phyloP scores from a whole-genome alignment of 2,888 invertebrate species.

The Mythimna ferrago region DNA sequence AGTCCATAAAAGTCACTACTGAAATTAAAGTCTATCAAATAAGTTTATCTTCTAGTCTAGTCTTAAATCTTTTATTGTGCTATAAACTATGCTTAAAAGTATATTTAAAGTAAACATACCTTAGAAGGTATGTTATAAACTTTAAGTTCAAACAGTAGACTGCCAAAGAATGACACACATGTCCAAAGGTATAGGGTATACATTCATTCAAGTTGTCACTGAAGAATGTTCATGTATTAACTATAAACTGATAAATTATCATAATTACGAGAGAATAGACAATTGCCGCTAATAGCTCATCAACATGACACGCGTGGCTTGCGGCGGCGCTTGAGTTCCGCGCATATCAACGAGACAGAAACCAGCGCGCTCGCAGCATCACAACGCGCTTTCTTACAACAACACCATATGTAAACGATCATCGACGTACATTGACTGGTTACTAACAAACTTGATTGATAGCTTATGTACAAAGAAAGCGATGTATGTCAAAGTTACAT shows the following conservation, averaged over 20 bases:
- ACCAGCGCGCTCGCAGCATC: conserved; percentile 36
- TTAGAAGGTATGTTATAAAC: too few species aligned
- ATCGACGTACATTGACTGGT: conserved; percentile 8
- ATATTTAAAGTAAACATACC: too few species aligned
- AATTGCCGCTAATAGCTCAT: conserved; percentile 28
- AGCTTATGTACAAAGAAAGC: background rate
- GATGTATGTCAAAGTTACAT: conserved; percentile 6
- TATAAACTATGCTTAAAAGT: too few species aligned
- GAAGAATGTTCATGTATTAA: conserved; percentile 26
- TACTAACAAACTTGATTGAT: background rate
- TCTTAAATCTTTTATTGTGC: too few species aligned
- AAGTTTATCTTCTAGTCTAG: too few species aligned
- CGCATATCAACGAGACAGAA: conserved; percentile 19
- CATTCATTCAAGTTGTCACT: conserved; percentile 5
- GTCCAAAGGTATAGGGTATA: background rate
- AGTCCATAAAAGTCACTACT: too few species aligned
- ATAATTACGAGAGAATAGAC: conserved; percentile 54
- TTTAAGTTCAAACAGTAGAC: too few species aligned
- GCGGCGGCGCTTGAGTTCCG: conserved; percentile 39
- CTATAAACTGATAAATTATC: conserved; percentile 42
- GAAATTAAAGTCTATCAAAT: too few species aligned
- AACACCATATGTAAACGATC: conserved; percentile 3
- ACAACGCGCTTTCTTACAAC: conserved; percentile 36
- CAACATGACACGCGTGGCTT: conserved; percentile 26
- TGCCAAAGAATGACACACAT: too few species aligned